Percentiles rank a stretch among this genome's conserved stretches.
Evolutionary conservation across 2,113 vertebrate species (phyloP).

Genomic region (Diadophis punctatus): DNA sequence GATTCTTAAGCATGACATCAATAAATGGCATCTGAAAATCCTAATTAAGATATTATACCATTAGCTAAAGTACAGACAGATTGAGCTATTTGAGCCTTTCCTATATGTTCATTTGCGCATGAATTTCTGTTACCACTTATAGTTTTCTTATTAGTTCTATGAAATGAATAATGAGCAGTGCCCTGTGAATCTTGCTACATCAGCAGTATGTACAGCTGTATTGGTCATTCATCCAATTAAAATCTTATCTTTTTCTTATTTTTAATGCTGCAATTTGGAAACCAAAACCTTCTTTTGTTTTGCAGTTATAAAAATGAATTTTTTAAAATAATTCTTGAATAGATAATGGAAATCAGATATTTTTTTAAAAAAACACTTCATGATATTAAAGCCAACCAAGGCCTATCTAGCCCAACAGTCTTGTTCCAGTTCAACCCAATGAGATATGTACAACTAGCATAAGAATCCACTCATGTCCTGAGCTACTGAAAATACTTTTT

Average conservation of each 20-base stretch:
- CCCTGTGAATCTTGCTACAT: slow-evolving; percentile 45
- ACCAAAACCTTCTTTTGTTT: slow-evolving; percentile 32
- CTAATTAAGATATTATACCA: slow-evolving; percentile 25
- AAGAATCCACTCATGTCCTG: not conserved
- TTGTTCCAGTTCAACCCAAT: not conserved
- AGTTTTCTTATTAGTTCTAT: slow-evolving; percentile 13
- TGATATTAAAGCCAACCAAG: not conserved
- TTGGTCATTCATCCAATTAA: slow-evolving; percentile 37
- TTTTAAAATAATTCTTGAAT: not conserved
- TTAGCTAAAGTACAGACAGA: slow-evolving; percentile 29
- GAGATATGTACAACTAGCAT: not conserved
- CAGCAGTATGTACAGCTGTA: slow-evolving; percentile 11
- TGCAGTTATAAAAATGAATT: slow-evolving; percentile 25
- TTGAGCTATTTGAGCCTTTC: slow-evolving; percentile 37
- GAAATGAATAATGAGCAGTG: slow-evolving; percentile 31
- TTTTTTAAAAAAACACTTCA: slow-evolving; percentile 4
- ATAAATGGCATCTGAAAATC: slow-evolving; percentile 35
- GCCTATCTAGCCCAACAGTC: not conserved
- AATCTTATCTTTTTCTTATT: slow-evolving; percentile 15
- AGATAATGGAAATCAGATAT: slow-evolving; percentile 11
- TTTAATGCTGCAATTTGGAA: slow-evolving; percentile 31
- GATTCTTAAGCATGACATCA: slow-evolving; percentile 20
- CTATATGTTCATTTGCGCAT: slow-evolving; percentile 36
- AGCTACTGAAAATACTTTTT: not conserved
- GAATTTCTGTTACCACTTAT: slow-evolving; percentile 31